phyloP scores from a whole-genome alignment of 2,113 vertebrate genomes.

The Pongo pygmaeus region DNA sequence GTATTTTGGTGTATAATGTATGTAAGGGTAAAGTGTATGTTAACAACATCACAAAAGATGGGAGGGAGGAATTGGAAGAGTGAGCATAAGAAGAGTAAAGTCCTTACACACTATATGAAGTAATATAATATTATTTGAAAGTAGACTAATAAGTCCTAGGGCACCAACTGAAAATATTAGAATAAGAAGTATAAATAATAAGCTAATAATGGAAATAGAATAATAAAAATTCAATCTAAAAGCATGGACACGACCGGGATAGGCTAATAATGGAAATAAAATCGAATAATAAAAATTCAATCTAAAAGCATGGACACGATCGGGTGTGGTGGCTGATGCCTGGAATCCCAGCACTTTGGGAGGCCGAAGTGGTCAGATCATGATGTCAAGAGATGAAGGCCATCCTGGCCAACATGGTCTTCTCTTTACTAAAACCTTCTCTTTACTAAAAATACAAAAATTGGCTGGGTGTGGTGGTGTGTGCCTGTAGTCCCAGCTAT shows the following conservation, averaged over 20 bases:
- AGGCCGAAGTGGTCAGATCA: no score
- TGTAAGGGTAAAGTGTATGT: neutral
- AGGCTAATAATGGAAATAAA: neutral
- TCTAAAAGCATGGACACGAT: neutral
- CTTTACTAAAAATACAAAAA: no score
- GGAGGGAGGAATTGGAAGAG: neutral
- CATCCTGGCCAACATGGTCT: no score
- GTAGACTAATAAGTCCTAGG: neutral
- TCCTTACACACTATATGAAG: neutral
- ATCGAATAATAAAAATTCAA: neutral
- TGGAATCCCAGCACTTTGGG: no score
- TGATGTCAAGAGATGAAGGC: no score
- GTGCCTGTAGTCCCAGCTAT: no score
- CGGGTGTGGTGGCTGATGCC: no score
- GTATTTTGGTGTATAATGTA: neutral
- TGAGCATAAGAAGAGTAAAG: neutral
- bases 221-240: neutral
- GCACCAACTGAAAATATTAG: neutral
- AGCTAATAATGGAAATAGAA: neutral
- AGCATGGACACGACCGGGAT: neutral
- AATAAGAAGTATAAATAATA: neutral
- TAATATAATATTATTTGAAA: neutral
- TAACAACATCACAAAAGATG: neutral
- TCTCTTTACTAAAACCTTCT: no score
- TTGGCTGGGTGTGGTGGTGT: no score